phyloP scores from a whole-genome alignment of 1,140 invertebrate species.

The Drosophila ficusphila region DNA sequence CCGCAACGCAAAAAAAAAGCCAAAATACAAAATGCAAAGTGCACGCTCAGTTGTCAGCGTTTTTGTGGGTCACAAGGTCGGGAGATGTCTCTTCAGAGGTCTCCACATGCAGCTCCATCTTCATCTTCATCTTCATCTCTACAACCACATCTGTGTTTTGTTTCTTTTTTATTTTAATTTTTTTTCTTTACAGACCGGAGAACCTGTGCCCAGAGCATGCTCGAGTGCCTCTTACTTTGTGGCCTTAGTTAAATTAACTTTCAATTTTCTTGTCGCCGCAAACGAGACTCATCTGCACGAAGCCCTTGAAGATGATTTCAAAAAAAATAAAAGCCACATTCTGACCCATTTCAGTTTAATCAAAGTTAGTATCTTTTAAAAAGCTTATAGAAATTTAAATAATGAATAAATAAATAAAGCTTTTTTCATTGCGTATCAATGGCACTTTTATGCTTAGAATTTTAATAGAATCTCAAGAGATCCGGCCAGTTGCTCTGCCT shows the following conservation, averaged over 20 bases:
- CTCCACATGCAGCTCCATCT: conserved; percentile 9
- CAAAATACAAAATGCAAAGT: conserved; percentile 42
- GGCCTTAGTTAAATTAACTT: conserved; percentile 52
- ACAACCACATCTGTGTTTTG: background rate
- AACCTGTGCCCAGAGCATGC: conserved; percentile 20
- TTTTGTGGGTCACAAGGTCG: conserved; percentile 71
- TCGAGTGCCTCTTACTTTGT: conserved; percentile 56
- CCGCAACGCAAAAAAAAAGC: conserved; percentile 8
- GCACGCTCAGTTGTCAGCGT: conserved; percentile 21
- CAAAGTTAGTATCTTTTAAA: too few species aligned
- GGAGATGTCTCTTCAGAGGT: background rate
- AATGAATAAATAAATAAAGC: background rate
- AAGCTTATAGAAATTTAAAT: too few species aligned
- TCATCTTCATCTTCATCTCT: background rate
- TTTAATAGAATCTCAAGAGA: background rate
- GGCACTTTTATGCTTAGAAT: background rate
- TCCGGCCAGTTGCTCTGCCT: conserved; percentile 10
- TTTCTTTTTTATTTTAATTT: background rate
- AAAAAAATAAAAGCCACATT: conserved; percentile 1
- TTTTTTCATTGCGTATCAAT: background rate
- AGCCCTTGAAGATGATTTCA: conserved; percentile 2
- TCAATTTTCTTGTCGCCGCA: conserved; percentile 28
- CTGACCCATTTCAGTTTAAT: background rate
- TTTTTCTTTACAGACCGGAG: conserved; percentile 17
- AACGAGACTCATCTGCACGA: background rate